Evolutionary conservation across 1,140 invertebrate species (phyloP), one percentile per base, ranked within the genome.

Genomic region (Sycophila sp.): DNA sequence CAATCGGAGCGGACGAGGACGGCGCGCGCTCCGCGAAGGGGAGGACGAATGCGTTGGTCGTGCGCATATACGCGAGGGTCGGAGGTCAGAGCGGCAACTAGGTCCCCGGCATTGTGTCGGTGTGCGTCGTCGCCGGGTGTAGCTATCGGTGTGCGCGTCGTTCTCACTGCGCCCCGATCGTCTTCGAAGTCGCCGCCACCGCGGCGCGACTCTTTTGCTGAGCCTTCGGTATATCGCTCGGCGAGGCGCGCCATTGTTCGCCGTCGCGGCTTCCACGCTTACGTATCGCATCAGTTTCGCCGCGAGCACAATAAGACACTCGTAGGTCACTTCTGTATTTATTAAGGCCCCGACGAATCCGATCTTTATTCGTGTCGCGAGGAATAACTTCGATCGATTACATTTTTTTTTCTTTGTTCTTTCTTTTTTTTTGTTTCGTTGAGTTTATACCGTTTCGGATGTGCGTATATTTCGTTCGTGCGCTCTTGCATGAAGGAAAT

Each of bases 71-170:
- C 56, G 70, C 63, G 49, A 76, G 77, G 84, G 83, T 85, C 81
- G 77, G 66, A 83, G 85, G 83, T 85, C 81, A 76, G 80, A 81
- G 78, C 81, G 81, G 78, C 82, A 81, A 82, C 83, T 85, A 78
- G 82, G 82, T 84, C 77, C 74, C 84, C 79, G 22, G 19, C 34
- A 84, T 85, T 85, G 84, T 86, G 78, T 85, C 75, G 77, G 71
- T 17, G 15, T 15, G 15, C 42, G n/a, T n/a, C n/a, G n/a, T n/a
- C n/a, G n/a, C 47, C 45, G 56, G 68, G 73, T 45, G 56, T 74
- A 24, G n/a, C n/a, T n/a, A n/a, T n/a, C 19, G 49, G 56, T 13
- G 24, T 15, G 51, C 62, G 42, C 47, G 42, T 24, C 53, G 7
- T 62, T 38, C 47, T 71, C 26, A 53, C 55, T 55, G 69, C 70